phyloP scores from a whole-genome alignment of 2,888 invertebrate genomes.

The Seira musarum region DNA sequence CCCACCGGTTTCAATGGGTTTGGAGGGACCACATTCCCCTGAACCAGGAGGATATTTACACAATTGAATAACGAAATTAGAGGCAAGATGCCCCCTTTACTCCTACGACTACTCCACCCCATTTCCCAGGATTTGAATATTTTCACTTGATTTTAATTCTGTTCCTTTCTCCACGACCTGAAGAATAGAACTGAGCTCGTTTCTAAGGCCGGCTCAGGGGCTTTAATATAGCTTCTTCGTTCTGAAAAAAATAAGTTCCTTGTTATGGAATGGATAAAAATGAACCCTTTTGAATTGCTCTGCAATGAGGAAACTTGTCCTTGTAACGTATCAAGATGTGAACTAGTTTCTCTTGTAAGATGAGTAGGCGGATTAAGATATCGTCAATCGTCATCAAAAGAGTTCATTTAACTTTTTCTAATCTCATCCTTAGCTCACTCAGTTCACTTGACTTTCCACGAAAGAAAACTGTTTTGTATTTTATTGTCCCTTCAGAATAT shows the following conservation, averaged over 20 bases:
- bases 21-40: background rate
- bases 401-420: background rate
- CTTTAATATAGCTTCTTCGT: background rate
- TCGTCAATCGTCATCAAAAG: background rate
- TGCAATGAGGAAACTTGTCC: background rate
- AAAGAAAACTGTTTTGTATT: no score
- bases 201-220: background rate
- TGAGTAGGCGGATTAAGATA: slow-evolving; percentile 10
- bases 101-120: background rate
- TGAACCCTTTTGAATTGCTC: background rate
- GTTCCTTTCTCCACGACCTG: background rate
- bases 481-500: no score
- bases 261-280: background rate
- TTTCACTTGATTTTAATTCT: background rate
- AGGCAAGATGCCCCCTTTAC: background rate
- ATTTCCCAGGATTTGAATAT: background rate
- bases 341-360: background rate
- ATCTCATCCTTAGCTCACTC: background rate
- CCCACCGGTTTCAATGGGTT: background rate
- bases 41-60: background rate
- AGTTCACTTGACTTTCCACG: background rate
- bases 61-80: background rate
- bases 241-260: no score
- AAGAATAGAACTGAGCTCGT: background rate
- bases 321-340: background rate